These are phyloP conservation scores for Trogon surrucura DNA, from an alignment of 2,113 vertebrate species.

Conservation along the genomic window DNA sequence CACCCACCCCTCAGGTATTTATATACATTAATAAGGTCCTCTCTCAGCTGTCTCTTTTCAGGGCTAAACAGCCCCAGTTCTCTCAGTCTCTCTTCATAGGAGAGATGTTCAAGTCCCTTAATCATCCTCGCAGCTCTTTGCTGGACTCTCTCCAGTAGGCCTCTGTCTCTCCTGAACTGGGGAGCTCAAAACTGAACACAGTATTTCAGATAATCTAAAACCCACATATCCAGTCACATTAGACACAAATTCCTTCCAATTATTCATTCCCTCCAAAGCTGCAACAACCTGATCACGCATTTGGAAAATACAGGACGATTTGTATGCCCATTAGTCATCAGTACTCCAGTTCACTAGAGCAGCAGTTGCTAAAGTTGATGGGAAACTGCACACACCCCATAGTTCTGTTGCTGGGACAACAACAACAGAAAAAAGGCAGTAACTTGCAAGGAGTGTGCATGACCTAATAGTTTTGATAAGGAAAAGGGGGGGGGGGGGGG, in stretches of 20 bases:
- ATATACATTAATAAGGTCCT: too few relatives aligned
- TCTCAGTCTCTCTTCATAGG: too few relatives aligned
- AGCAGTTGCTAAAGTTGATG: neutral
- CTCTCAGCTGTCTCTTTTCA: too few relatives aligned
- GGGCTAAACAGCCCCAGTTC: too few relatives aligned
- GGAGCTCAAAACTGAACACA: too few relatives aligned
- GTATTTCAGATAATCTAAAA: neutral
- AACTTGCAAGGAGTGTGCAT: neutral
- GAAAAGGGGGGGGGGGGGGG: neutral
- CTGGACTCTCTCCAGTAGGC: too few relatives aligned
- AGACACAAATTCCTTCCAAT: neutral
- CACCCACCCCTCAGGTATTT: too few relatives aligned
- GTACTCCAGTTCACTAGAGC: neutral
- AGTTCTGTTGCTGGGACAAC: neutral
- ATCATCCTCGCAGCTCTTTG: too few relatives aligned
- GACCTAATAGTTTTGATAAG: slow-evolving; percentile 27
- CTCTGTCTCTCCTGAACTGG: too few relatives aligned
- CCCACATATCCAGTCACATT: neutral
- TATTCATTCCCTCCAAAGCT: neutral
- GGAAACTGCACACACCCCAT: slow-evolving; percentile 8
- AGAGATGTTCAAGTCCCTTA: too few relatives aligned
- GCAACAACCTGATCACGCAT: neutral
- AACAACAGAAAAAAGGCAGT: neutral
- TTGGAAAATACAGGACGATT: neutral
- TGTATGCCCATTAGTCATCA: neutral